These are phyloP conservation scores for Onthophagus sagittarius DNA, from an alignment of 2,888 invertebrate species.

Conservation along the genomic window DNA sequence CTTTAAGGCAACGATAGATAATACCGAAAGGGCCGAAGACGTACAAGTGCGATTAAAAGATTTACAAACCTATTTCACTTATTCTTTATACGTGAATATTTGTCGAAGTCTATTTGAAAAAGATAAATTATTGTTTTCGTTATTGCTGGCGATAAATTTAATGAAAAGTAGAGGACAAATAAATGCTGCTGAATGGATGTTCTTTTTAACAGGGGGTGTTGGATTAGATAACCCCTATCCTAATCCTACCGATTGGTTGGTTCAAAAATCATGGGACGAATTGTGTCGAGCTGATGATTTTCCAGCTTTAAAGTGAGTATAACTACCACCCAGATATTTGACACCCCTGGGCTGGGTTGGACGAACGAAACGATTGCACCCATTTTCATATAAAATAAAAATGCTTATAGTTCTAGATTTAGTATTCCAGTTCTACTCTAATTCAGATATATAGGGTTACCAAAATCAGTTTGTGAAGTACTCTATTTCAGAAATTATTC, in stretches of 20 bases:
- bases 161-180: constrained; percentile 58
- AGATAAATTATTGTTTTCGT: constrained; percentile 87
- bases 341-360: too few species aligned
- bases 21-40: constrained; percentile 80
- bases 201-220: constrained; percentile 82
- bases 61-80: constrained; percentile 78
- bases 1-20: constrained; percentile 81
- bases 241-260: constrained; percentile 71
- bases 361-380: too few species aligned
- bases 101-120: constrained; percentile 90
- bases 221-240: constrained; percentile 69
- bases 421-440: too few species aligned
- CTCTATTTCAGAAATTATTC: too few species aligned
- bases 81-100: constrained; percentile 84
- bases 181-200: constrained; percentile 71
- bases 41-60: constrained; percentile 70
- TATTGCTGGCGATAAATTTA: constrained; percentile 70
- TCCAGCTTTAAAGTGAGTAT: constrained; percentile 46
- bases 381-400: too few species aligned
- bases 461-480: too few species aligned
- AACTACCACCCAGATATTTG: too few species aligned
- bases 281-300: constrained; percentile 62
- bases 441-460: too few species aligned
- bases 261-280: constrained; percentile 72
- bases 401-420: too few species aligned